Conservation (phyloP, 2,797 vertebrate genomes). For the Phalanger gymnotis region DNA sequence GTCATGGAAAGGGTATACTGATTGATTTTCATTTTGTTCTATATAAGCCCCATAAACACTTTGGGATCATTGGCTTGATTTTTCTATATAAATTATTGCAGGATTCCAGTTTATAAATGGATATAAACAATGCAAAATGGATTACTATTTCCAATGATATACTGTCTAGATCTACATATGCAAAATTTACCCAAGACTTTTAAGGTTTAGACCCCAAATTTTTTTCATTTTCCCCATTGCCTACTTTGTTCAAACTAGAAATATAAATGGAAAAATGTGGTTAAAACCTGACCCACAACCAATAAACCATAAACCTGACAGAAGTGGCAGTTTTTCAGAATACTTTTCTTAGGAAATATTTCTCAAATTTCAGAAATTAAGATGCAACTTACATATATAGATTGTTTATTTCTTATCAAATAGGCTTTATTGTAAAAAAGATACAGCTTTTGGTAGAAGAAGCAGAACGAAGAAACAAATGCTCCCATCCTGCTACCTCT, state of each 20-base stretch:
- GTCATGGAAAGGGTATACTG: too few species aligned
- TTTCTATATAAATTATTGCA: neutral
- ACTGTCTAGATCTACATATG: neutral
- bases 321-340: neutral
- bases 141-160: neutral
- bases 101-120: neutral
- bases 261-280: neutral
- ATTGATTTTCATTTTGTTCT: neutral
- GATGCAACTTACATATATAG: neutral
- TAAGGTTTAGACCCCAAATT: neutral
- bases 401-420: neutral
- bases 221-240: neutral
- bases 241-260: neutral
- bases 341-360: neutral
- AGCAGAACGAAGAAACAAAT: neutral
- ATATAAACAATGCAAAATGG: neutral
- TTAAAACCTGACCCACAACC: neutral
- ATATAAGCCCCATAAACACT: neutral
- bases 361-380: neutral
- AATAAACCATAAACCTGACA: neutral
- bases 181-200: neutral
- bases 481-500: neutral
- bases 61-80: neutral
- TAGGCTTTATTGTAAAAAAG: neutral
- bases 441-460: neutral